Evolutionary conservation across 1,140 invertebrate species (phyloP).

Genomic region (Ostrea denselamellosa): DNA sequence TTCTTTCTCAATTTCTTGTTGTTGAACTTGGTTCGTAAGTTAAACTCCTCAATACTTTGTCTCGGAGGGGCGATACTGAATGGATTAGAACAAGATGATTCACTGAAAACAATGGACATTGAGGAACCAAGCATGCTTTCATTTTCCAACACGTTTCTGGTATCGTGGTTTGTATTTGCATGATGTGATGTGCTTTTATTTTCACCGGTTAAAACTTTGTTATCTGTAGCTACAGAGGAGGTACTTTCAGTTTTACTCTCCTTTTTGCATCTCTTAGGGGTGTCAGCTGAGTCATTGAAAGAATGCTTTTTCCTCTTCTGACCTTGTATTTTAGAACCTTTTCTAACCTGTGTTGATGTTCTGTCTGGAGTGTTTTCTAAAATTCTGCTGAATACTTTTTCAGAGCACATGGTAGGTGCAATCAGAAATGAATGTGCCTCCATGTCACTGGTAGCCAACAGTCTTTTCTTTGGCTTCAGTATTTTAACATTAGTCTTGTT

Average conservation of each 20-base stretch:
- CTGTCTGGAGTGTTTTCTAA: conserved; percentile 40
- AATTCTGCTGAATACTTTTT: conserved; percentile 45
- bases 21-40: conserved; percentile 41
- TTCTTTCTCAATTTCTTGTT: conserved; percentile 37
- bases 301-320: conserved; percentile 12
- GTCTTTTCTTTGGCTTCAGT: conserved; percentile 56
- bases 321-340: neutral
- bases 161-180: neutral
- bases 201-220: neutral
- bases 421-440: conserved; percentile 59
- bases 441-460: conserved; percentile 49
- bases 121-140: conserved; percentile 49
- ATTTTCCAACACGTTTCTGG: conserved; percentile 19
- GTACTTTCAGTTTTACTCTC: neutral
- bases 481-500: conserved; percentile 1
- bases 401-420: conserved; percentile 58
- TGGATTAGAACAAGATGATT: conserved; percentile 44
- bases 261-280: neutral
- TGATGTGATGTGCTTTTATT: neutral
- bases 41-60: conserved; percentile 69
- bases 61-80: conserved; percentile 48
- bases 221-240: neutral
- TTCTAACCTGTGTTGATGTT: neutral
- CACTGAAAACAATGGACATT: conserved; percentile 67
- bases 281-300: neutral